Percentiles rank a stretch among this genome's conserved stretches.
phyloP scores from a whole-genome alignment of 2,113 vertebrate species.

The Cephalopterus ornatus region DNA sequence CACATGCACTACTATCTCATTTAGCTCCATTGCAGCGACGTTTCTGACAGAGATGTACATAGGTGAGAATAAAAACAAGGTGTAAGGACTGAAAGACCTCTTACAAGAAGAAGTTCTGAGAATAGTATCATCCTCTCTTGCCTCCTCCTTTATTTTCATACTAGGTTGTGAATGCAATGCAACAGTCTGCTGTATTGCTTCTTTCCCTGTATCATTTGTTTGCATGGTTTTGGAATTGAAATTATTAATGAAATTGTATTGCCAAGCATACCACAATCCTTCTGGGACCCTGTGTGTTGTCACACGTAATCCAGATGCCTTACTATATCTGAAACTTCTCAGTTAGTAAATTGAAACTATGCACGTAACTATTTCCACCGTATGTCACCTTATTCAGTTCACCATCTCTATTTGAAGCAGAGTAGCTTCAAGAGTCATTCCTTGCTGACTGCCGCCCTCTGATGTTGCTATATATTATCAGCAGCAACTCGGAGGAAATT shows the following conservation, averaged over 20 bases:
- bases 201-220: neutral
- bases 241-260: neutral
- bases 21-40: neutral
- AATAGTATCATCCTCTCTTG: neutral
- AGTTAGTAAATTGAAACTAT: neutral
- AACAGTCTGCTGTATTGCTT: neutral
- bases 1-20: neutral
- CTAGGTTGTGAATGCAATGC: neutral
- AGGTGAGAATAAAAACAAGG: neutral
- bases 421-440: neutral
- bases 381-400: neutral
- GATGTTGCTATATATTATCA: neutral
- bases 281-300: neutral
- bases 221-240: neutral
- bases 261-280: neutral
- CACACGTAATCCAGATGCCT: neutral
- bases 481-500: neutral
- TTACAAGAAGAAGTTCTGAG: neutral
- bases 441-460: conserved; percentile 2
- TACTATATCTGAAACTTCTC: neutral
- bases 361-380: neutral
- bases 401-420: neutral
- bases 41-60: neutral
- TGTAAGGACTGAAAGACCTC: neutral
- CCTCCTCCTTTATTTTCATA: neutral